A percentile compares a stretch with the other conserved stretches of the same genome.
These are phyloP conservation scores for Gymnarchus niloticus DNA, from an alignment of 2,113 vertebrate species.

Conservation along the genomic window DNA sequence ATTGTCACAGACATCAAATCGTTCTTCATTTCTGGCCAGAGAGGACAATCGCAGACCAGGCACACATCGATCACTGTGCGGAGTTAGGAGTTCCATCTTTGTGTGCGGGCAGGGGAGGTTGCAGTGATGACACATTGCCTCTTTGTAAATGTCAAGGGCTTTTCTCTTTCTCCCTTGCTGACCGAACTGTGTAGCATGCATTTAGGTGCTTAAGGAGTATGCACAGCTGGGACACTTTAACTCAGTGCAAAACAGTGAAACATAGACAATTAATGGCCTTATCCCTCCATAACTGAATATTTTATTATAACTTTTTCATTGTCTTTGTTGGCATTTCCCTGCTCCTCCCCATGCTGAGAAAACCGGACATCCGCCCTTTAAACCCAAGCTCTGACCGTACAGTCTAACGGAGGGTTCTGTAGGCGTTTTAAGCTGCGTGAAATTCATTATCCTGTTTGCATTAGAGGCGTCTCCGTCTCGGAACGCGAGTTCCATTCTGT, in stretches of 20 bases:
- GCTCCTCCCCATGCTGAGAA: constrained; percentile 9
- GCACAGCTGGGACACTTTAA: neutral
- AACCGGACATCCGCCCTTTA: neutral
- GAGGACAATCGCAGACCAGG: neutral
- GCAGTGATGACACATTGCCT: neutral
- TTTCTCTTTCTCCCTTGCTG: neutral
- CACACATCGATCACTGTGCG: neutral
- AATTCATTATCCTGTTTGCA: constrained; percentile 1
- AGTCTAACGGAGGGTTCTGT: neutral
- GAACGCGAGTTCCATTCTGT: constrained; percentile 42
- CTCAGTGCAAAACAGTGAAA: neutral
- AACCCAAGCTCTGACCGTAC: neutral
- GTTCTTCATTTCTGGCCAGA: neutral
- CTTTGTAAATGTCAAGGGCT: constrained; percentile 3
- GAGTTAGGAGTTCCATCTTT: neutral
- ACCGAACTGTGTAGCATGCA: neutral
- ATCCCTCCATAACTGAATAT: constrained; percentile 17
- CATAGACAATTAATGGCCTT: too few species aligned
- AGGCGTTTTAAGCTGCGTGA: neutral
- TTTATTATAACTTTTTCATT: neutral
- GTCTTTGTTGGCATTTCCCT: neutral
- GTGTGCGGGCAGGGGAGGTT: neutral
- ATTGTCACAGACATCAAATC: too few species aligned
- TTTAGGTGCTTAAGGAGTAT: neutral
- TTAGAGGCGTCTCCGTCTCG: constrained; percentile 36